Evolutionary conservation across 2,797 vertebrate species (phyloP), one percentile per base, ranked within the genome.

Genomic region (Spinus olivaceus): DNA sequence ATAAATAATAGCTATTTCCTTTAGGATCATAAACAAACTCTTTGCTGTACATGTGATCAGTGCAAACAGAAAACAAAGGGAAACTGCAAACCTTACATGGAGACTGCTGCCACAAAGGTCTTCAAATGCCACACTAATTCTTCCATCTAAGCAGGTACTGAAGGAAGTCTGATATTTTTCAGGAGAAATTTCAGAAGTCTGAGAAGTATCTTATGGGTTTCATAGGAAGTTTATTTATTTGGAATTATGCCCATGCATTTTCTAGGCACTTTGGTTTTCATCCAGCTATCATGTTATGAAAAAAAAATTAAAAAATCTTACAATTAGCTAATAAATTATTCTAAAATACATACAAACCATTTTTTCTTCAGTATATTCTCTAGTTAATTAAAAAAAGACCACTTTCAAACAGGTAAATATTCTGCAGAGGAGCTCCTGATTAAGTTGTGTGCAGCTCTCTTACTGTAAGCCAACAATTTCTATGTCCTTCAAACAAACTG

Each of bases 21-120:
- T 77, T 4, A 2, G 53, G 46, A 80, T 30, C 21, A 24, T 64
- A 82, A 90, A 88, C 20, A 65, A 37, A 66, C 19, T 57, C 14
- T 59, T 44, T 61, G 27, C 14, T 67, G 30, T 51, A 50, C 6
- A 10, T 0, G 0, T 4, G 22, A 35, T 42, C 2, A 5, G 35
- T 32, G 23, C 14, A 87, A 87, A 57, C 56, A 82, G 11, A 64
- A 63, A 59, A 6, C 18, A 28, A 63, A 64, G 28, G 59, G 12
- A 41, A 67, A 91, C 18, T 22, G 11, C 12, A 89, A 77, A 56
- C 7, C 7, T 83, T 84, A 49, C 9, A 17, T 20, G 15, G 39
- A 57, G 5, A 25, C 3, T 27, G 12, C 19, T 90, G 21, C 44
- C 56, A 47, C 23, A 50, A 91, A 94, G 6, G 8, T 50, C 44